phyloP scores from a whole-genome alignment of 1,140 invertebrate genomes.

The Anadara kagoshimensis region DNA sequence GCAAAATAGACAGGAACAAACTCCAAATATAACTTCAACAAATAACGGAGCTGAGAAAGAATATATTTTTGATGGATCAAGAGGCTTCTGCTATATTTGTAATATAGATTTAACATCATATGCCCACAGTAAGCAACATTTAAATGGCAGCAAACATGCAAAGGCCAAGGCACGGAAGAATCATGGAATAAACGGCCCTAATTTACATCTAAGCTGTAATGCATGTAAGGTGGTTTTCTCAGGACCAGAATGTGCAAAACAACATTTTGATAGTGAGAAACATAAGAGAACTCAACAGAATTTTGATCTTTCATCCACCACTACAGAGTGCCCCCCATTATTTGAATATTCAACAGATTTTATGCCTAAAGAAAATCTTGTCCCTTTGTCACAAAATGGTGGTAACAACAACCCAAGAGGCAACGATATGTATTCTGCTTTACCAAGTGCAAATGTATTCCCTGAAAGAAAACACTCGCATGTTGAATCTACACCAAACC shows the following conservation, averaged over 20 bases:
- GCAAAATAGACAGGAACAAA: neutral
- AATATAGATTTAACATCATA: slow-evolving; percentile 49
- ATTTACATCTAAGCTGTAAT: neutral
- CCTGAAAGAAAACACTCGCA: neutral
- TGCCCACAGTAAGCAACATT: slow-evolving; percentile 41
- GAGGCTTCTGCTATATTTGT: slow-evolving; percentile 50
- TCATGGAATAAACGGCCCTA: neutral
- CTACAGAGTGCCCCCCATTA: neutral
- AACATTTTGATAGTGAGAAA: slow-evolving; percentile 1
- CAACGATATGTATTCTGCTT: neutral
- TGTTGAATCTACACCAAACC: neutral
- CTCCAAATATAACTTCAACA: neutral
- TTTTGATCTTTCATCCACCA: neutral
- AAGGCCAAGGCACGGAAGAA: slow-evolving; percentile 15
- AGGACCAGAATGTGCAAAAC: slow-evolving; percentile 1
- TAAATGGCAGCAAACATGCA: slow-evolving; percentile 31
- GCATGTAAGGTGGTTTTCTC: slow-evolving; percentile 6
- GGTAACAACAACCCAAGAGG: neutral
- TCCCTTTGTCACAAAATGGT: neutral
- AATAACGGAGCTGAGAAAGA: neutral
- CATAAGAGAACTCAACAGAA: neutral
- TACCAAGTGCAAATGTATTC: neutral
- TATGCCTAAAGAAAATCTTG: neutral
- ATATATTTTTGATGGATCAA: slow-evolving; percentile 46
- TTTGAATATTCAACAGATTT: neutral